Base-by-base conservation (phyloP, 2,113 vertebrate genomes). In the Paralichthys olivaceus region DNA sequence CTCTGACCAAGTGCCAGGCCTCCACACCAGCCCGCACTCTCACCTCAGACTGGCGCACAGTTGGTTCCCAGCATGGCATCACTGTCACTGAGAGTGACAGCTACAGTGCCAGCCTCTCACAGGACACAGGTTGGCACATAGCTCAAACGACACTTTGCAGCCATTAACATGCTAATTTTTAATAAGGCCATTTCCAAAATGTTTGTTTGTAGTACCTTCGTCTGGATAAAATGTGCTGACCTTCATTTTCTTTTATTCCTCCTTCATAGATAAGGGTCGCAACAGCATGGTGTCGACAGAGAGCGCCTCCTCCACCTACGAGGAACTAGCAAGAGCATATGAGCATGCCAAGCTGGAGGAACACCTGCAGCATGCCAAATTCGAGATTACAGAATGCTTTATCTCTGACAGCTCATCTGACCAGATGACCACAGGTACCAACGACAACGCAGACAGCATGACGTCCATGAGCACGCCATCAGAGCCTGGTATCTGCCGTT, bases 221-320 rank as follows among this genome's bases (percentile, higher is more conserved):
- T 15, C n/a, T 60, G 20, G 8, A 49, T 28, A 60, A 64, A 70
- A 56, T 61, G 43, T 26, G n/a, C 47, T n/a, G 13, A 0, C 37
- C 0, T 66, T 75, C 45, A 5, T 49, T 40, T 57, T 20, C 64
- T 51, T 53, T 2, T 17, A 43, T 15, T 53, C 69, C 14, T 72
- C 26, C 67, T 63, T 67, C 40, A 15, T 37, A 90, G 98, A 99
- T 91, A 99, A 99, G 91, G 98, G 98, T 0, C 94, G 98, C 19
- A 99, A 99, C 95, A 99, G 98, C 94, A 99, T 99, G 98, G 98
- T 99, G 85, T 99, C 98, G 0, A 99, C 96, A 0, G 97, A 98
- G 93, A 98, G 97, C 0, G 97, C 97, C 72, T 98, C 97, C 0
- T 98, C 97, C 19, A 98, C 97, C 75, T 98, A 98, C 0, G 97